A percentile compares a stretch with the other conserved stretches of the same genome.
phyloP scores from a whole-genome alignment of 2,113 vertebrate species.

The Sinosuthora webbiana region DNA sequence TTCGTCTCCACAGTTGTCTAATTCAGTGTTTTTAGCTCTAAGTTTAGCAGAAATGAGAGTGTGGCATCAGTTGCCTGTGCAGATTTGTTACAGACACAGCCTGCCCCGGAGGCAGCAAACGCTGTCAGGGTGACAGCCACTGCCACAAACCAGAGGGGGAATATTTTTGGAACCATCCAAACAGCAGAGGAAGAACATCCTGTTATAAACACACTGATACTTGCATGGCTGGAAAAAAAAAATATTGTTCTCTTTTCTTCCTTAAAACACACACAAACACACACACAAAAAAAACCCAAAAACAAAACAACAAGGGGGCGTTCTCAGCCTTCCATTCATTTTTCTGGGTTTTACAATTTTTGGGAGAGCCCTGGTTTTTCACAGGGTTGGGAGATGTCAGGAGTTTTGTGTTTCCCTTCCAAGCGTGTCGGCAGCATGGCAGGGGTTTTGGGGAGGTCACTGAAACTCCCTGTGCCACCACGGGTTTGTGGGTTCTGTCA shows the following conservation, averaged over 20 bases:
- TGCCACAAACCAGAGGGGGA: background rate
- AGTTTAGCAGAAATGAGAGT: background rate
- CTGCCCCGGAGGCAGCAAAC: conserved; percentile 2
- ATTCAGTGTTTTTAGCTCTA: background rate
- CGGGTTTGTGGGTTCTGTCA: background rate
- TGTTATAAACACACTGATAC: background rate
- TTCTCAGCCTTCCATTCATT: background rate
- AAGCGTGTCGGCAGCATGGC: background rate
- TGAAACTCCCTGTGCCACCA: background rate
- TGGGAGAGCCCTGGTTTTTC: background rate
- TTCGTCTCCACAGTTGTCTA: background rate
- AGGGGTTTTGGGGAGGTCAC: background rate
- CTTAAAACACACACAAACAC: background rate
- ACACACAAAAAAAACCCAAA: background rate
- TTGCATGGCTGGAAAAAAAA: background rate
- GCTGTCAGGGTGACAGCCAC: background rate
- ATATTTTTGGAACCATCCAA: background rate
- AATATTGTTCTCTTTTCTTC: background rate
- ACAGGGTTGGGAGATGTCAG: background rate
- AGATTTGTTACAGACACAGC: background rate
- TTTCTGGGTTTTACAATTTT: background rate
- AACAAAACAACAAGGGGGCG: background rate
- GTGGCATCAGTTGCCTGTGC: background rate
- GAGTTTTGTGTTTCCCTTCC: background rate
- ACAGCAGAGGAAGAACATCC: background rate